Base-by-base conservation (phyloP, 2,113 vertebrate species). In the Formicarius rufipectus region DNA sequence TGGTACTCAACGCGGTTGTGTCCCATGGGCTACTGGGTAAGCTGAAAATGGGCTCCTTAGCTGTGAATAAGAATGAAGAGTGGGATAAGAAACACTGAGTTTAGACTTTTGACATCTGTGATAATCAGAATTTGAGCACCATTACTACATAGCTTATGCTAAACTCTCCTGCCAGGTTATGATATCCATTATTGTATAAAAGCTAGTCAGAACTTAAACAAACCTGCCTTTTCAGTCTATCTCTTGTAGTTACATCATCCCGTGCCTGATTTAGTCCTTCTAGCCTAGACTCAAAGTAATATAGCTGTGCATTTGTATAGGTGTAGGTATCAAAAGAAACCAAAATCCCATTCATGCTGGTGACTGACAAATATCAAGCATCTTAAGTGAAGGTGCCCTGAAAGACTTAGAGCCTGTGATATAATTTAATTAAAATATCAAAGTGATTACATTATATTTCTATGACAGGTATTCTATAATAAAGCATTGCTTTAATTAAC, bases 351-450 rank as follows among this genome's bases (percentile, higher is more conserved):
- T 86, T 77, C 81, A 90, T 95, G 79, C 60, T 82, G 76, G 91
- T 97, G 97, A 97, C 93, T 97, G 97, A 93, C 96, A 98, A 96
- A 89, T 87, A 95, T 95, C 87, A 90, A 97, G 95, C 93, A 76
- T 78, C 71, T 67, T 93, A 85, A 94, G 59, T 95, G 97, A 98
- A 97, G 96, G 96, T 94, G 95, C 96, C 90, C 94, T 97, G 90
- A 96, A 98, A 95, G 94, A 97, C 96, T 98, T 96, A 85, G n/a
- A 97, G 95, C 97, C 93, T 97, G 74, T 72, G 80, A 96, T 96
- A 96, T 95, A 97, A 98, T 95, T 95, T 87, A 97, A 98, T 97
- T 97, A 92, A 94, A 97, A 89, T 97, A 98, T 96, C 97, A 97
- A 97, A 97, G 74, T 94, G 97, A 97, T 98, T 97, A 96, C 78